Conservation (phyloP, 53 echinoderm and acorn worm species). For the Antedon mediterranea region DNA sequence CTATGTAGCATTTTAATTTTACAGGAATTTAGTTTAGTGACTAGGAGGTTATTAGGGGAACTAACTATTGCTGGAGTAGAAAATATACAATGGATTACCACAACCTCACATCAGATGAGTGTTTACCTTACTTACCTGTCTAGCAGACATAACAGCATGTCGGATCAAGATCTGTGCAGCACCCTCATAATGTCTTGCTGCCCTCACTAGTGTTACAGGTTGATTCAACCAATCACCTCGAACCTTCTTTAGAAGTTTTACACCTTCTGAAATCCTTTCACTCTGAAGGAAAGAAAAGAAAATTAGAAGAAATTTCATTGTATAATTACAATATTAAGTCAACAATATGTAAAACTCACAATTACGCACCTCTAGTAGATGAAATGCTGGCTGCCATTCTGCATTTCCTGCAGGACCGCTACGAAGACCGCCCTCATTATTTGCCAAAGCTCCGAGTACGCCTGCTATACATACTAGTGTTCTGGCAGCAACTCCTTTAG, state of each 20-base stretch:
- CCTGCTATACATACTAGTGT: constrained; percentile 78
- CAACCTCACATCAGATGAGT: too few relatives aligned
- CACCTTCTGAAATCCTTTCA: constrained; percentile 29
- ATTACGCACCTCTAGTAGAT: constrained; percentile 74
- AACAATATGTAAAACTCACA: neutral
- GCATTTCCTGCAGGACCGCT: constrained; percentile 87
- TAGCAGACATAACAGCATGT: constrained; percentile 74
- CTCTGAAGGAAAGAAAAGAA: constrained; percentile 12
- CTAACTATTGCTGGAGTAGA: too few relatives aligned
- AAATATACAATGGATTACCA: too few relatives aligned
- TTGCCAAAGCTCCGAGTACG: constrained; percentile 76
- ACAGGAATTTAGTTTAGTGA: too few relatives aligned
- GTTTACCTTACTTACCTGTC: constrained; percentile 64
- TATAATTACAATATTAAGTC: too few relatives aligned
- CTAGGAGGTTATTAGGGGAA: too few relatives aligned
- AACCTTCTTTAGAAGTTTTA: constrained; percentile 58
- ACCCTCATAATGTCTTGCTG: constrained; percentile 92
- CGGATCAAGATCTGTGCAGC: constrained; percentile 87
- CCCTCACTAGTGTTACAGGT: constrained; percentile 63
- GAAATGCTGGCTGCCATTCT: constrained; percentile 63
- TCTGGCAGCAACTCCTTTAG: constrained; percentile 71
- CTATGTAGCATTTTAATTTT: too few relatives aligned
- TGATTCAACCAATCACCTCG: constrained; percentile 59
- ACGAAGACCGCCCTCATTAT: constrained; percentile 72
- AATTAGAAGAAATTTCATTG: neutral